Percentiles rank a stretch among this genome's conserved stretches.
Evolutionary conservation across 2,888 invertebrate genomes (phyloP).

Genomic region (Caenorhabditis becei): DNA sequence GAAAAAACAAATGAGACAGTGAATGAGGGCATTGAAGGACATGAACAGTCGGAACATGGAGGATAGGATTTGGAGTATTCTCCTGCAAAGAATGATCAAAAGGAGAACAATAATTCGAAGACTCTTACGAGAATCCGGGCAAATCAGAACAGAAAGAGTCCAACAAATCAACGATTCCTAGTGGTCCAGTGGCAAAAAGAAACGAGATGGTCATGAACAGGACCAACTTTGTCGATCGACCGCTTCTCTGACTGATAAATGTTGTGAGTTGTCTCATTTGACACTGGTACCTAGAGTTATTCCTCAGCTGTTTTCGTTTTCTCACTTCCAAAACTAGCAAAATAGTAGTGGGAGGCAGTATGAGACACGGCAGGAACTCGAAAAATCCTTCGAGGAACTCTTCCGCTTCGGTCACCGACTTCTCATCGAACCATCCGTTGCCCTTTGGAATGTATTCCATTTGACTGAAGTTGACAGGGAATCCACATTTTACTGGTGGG

Average conservation of each 20-base stretch:
- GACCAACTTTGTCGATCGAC: background rate
- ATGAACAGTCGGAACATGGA: background rate
- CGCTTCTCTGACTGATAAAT: background rate
- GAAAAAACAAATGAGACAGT: slow-evolving; percentile 1
- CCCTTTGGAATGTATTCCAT: background rate
- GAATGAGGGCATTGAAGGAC: too few species aligned
- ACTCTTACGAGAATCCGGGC: background rate
- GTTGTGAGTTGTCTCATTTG: background rate
- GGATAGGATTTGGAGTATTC: background rate
- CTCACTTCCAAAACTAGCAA: background rate
- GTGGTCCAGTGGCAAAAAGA: background rate
- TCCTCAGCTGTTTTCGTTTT: background rate
- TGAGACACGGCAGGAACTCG: background rate
- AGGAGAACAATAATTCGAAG: background rate
- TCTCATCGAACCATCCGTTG: slow-evolving; percentile 1
- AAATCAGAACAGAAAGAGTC: background rate
- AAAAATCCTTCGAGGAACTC: background rate
- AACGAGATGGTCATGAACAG: slow-evolving; percentile 6
- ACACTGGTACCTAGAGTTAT: background rate
- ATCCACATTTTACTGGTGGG: background rate
- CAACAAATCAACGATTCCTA: background rate
- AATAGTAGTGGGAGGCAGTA: background rate
- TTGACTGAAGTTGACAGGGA: background rate
- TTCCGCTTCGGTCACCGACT: background rate
- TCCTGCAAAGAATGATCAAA: background rate